These are phyloP conservation scores for Tortricodes alternella DNA, from an alignment of 2,888 invertebrate species.

Conservation along the genomic window DNA sequence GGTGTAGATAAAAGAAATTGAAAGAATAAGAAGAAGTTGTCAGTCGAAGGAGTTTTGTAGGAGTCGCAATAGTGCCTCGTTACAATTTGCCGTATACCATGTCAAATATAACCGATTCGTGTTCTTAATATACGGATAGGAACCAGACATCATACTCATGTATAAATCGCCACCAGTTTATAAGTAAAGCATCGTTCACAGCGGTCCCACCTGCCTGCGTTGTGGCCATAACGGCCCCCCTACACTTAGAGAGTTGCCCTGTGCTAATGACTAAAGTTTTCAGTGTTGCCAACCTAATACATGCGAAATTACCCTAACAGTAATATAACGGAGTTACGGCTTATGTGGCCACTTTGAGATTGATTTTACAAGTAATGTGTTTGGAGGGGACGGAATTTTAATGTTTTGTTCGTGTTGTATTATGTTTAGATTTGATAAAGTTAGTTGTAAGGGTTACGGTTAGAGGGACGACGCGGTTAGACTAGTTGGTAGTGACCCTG, in stretches of 20 bases:
- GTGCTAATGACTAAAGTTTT: conserved; percentile 77
- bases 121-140: no score
- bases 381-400: neutral
- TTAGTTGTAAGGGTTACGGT: no score
- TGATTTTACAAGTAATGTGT: conserved; percentile 5
- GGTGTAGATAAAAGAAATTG: no score
- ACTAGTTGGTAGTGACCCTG: no score
- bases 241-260: conserved; percentile 63
- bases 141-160: neutral
- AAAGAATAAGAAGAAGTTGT: no score
- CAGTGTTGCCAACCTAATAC: conserved; percentile 66
- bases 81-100: no score
- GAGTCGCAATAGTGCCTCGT: no score
- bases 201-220: conserved; percentile 61
- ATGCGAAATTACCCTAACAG: conserved; percentile 66
- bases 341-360: conserved; percentile 6
- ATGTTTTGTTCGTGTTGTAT: neutral
- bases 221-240: conserved; percentile 59
- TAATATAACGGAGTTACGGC: conserved; percentile 19
- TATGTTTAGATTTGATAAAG: no score
- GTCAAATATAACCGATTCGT: no score
- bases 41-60: no score
- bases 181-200: neutral
- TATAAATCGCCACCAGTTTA: conserved; percentile 61
- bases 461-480: no score